Evolutionary conservation across 1,140 invertebrate genomes (phyloP).

Genomic region (Asbolus verrucosus): DNA sequence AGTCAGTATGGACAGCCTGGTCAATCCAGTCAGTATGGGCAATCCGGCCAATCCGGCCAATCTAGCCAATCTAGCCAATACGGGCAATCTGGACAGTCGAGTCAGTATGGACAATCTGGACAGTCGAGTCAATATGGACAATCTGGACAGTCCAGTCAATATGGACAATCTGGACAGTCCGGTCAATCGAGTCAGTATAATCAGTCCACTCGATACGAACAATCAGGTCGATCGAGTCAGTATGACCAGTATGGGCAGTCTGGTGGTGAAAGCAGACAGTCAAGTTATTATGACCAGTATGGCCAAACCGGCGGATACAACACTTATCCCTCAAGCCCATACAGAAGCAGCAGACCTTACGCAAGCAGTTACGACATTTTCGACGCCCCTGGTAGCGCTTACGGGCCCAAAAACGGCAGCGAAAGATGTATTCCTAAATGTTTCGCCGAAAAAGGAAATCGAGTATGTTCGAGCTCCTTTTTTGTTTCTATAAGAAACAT

Average conservation of each 20-base stretch:
- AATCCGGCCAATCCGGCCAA: background rate
- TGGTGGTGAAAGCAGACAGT: slow-evolving; percentile 3
- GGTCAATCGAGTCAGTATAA: background rate
- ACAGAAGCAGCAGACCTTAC: slow-evolving; percentile 54
- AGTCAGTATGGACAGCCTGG: background rate
- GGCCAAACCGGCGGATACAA: background rate
- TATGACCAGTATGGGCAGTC: background rate
- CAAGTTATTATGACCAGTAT: slow-evolving; percentile 9
- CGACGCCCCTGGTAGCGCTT: slow-evolving; percentile 69
- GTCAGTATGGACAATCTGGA: background rate
- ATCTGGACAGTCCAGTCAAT: background rate
- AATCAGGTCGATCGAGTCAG: background rate
- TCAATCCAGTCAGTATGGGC: background rate
- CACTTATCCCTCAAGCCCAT: slow-evolving; percentile 52
- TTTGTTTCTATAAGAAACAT: background rate
- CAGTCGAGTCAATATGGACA: background rate
- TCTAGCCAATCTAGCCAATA: background rate
- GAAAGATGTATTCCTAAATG: slow-evolving; percentile 87
- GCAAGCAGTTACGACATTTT: slow-evolving; percentile 68
- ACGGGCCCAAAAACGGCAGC: slow-evolving; percentile 71
- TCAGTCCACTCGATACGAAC: background rate
- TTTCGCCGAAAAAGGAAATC: slow-evolving; percentile 91
- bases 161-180: background rate
- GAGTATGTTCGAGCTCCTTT: slow-evolving; percentile 70
- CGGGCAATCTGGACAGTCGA: background rate